Conservation (phyloP, 2,113 vertebrate genomes). For the Pica pica region DNA sequence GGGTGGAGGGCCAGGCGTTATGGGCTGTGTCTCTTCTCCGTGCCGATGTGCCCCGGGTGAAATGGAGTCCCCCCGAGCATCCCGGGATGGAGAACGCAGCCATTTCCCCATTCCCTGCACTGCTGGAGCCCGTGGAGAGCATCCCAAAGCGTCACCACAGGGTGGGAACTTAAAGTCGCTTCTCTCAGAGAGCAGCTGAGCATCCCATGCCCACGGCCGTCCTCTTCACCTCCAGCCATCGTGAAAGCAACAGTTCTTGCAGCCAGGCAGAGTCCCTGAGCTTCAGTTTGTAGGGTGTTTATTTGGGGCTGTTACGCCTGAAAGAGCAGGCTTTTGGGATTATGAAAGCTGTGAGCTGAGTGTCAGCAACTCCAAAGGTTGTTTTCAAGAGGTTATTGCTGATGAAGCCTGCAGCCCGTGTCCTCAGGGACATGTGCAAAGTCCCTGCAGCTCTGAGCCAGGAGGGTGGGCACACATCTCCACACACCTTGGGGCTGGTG, state of each 20-base stretch:
- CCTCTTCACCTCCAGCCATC: background rate
- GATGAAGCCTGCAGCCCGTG: background rate
- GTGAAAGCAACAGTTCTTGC: background rate
- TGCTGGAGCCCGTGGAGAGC: background rate
- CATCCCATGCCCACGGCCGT: background rate
- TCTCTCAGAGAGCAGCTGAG: background rate
- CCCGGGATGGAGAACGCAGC: background rate
- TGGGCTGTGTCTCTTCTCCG: accelerated
- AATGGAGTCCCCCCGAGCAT: accelerated
- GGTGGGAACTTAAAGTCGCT: background rate
- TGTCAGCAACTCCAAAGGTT: background rate
- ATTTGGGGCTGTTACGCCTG: background rate
- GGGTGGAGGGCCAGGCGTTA: background rate
- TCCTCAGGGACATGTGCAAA: background rate
- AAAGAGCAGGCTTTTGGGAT: background rate
- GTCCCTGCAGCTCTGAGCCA: background rate
- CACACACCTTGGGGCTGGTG: background rate
- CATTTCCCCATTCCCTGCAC: background rate
- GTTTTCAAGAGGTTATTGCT: background rate
- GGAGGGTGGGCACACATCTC: background rate
- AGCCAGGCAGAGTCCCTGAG: background rate
- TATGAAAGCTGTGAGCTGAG: background rate
- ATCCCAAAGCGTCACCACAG: background rate
- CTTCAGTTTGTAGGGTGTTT: background rate
- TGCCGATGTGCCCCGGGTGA: background rate